Base-by-base conservation (phyloP, 2,888 invertebrate species). In the Tholera decimalis region DNA sequence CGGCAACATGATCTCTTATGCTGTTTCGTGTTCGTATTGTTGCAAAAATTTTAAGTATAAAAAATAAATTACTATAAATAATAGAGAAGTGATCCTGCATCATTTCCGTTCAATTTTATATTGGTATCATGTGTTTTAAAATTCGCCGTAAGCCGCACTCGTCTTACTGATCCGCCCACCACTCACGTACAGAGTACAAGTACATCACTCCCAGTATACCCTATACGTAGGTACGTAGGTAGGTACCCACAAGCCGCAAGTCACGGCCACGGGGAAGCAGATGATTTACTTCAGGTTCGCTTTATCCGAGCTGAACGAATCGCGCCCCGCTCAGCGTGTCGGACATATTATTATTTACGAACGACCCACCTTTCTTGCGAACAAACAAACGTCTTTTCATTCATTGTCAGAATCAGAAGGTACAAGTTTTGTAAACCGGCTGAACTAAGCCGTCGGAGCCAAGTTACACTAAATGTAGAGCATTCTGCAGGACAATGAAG, bases 261-360 rank as follows among this genome's bases (percentile, higher is more conserved):
- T 22, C 51, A 9, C 49, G 43, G 18, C n/a, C n/a, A n/a, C n/a
- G n/a, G 53, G 15, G 53, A 30, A 22, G 67, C 76, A 53, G 61
- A 46, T 65, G 72, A 62, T 54, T 64, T 65, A 58, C 56, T 66
- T 58, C 61, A 57, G 64, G 41, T 43, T 50, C 51, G 41, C 65
- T 56, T 63, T 39, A 43, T 51, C 54, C 50, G 39, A 54, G 33
- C 28, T 61, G 72, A 51, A 62, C 56, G 61, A 73, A 63, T 69
- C 57, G 51, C 56, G 55, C 50, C 44, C 22, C 59, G 63, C 47
- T 35, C 35, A 57, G 44, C 73, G 30, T 43, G 43, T 65, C 60
- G 59, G 63, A 53, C 63, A 67, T 69, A 73, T 51, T 60, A 73
- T 73, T 76, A 67, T 79, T 77, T 73, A 75, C 35, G 66, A 43